Evolutionary conservation across 2,888 invertebrate genomes (phyloP).

Genomic region (Pseudolycoriella hygida): DNA sequence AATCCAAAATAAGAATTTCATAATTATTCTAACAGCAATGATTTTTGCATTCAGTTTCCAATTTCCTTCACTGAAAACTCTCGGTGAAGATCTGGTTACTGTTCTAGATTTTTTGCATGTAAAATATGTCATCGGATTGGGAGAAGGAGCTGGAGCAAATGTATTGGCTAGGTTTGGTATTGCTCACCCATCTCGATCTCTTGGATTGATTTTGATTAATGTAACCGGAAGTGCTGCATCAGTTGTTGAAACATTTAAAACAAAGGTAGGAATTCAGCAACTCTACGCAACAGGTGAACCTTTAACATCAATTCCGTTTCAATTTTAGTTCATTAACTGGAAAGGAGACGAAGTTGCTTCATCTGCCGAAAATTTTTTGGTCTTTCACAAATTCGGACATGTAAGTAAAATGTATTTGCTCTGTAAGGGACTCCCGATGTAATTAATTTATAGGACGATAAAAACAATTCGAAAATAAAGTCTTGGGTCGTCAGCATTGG

Average conservation of each 20-base stretch:
- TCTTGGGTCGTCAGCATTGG: too few species aligned
- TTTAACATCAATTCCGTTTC: slow-evolving; percentile 2
- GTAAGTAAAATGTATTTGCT: slow-evolving; percentile 38
- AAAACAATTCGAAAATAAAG: too few species aligned
- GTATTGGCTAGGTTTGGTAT: slow-evolving; percentile 70
- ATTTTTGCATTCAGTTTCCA: slow-evolving; percentile 38
- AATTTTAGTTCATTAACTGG: slow-evolving; percentile 57
- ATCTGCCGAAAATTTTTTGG: slow-evolving; percentile 72
- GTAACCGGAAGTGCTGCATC: slow-evolving; percentile 75
- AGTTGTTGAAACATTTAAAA: slow-evolving; percentile 70
- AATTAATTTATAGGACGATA: too few species aligned
- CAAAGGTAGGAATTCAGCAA: too few species aligned
- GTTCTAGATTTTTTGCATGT: slow-evolving; percentile 69
- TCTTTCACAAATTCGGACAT: slow-evolving; percentile 82
- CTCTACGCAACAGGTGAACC: neutral
- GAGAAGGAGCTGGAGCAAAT: slow-evolving; percentile 80
- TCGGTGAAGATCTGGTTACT: slow-evolving; percentile 66
- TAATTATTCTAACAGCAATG: slow-evolving; percentile 1
- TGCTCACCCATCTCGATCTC: slow-evolving; percentile 56
- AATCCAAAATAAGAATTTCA: neutral
- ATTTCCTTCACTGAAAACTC: slow-evolving; percentile 63
- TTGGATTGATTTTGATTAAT: slow-evolving; percentile 71
- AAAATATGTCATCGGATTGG: slow-evolving; percentile 66
- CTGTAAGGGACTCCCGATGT: too few species aligned
- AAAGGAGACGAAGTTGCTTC: slow-evolving; percentile 69